These are phyloP conservation scores for Lytechinus pictus DNA, from an alignment of 35 echinoderm and acorn worm genomes.

Conservation along the genomic window DNA sequence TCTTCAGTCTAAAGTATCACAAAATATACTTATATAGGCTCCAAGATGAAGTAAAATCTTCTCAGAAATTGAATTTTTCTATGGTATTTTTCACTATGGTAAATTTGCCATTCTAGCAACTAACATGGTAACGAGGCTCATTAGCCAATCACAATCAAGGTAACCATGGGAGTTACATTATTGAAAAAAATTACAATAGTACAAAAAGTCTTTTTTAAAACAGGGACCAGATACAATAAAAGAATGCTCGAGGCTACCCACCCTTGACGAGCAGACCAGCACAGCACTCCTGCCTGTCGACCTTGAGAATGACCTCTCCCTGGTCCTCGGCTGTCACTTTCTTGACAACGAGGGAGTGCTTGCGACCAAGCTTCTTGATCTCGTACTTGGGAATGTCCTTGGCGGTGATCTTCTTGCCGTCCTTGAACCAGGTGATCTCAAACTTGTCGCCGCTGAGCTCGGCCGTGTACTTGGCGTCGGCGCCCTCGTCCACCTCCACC, in stretches of 20 bases:
- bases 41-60: no score
- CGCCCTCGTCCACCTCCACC: conserved; percentile 76
- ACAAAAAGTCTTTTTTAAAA: no score
- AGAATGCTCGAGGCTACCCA: conserved; percentile 22
- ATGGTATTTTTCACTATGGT: no score
- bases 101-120: no score
- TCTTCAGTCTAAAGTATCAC: no score
- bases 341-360: conserved; percentile 78
- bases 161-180: no score
- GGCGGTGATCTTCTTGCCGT: conserved; percentile 71
- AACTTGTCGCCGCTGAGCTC: conserved; percentile 81
- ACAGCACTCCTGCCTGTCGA: conserved; percentile 65
- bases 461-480: conserved; percentile 79
- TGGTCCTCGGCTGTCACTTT: conserved; percentile 68
- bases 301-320: conserved; percentile 78
- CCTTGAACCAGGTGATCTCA: conserved; percentile 73
- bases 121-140: no score
- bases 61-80: no score
- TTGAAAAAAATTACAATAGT: no score
- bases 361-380: conserved; percentile 75
- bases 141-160: no score
- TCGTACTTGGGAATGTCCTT: conserved; percentile 71
- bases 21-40: no score
- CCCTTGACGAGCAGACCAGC: conserved; percentile 83
- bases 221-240: no score